Base-by-base conservation (phyloP, 2,888 invertebrate genomes). In the Hermaeophaga mercurialis region DNA sequence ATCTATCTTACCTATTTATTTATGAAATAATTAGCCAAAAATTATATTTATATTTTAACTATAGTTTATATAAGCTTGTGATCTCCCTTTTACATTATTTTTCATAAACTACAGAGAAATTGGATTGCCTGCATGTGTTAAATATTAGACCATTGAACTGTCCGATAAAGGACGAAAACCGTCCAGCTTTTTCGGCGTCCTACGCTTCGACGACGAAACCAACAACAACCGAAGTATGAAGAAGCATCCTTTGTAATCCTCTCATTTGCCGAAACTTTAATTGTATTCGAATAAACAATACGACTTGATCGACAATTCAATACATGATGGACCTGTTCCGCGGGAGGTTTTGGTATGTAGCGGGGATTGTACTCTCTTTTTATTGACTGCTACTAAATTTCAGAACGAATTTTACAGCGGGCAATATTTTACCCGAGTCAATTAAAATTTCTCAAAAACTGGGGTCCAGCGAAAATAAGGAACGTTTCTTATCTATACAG, bases 241-340 rank as follows among this genome's bases (percentile, higher is more conserved):
- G 60, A 60, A 61, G 58, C 57, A 63, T 68, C 67, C 67, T 68
- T 70, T 69, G 70, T 67, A 60, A 59, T 56, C 59, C 62, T 58
- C 67, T 70, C 67, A 72, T 72, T 71, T 70, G 71, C 71, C 72
- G 73, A 72, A 71, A 69, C 65, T 71, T 69, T 71, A 71, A 74
- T 73, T 73, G 71, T 73, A 71, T 71, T 68, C 70, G 69, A 69
- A 71, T 72, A 72, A 71, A 74, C 71, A 74, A 72, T 71, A 69
- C 67, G 61, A 58, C 58, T 63, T 72, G 73, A 73, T 73, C 68
- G 73, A 74, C 72, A 72, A 73, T 73, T 72, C 71, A 71, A 71
- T 70, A 66, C 69, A 63, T 68, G 72, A 72, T 68, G 70, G 68
- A 68, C 68, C 67, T 65, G 70, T 72, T 70, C 63, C 38, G 64